Base-by-base conservation (phyloP, 2,797 vertebrate genomes). In the Crypturellus tataupa region DNA sequence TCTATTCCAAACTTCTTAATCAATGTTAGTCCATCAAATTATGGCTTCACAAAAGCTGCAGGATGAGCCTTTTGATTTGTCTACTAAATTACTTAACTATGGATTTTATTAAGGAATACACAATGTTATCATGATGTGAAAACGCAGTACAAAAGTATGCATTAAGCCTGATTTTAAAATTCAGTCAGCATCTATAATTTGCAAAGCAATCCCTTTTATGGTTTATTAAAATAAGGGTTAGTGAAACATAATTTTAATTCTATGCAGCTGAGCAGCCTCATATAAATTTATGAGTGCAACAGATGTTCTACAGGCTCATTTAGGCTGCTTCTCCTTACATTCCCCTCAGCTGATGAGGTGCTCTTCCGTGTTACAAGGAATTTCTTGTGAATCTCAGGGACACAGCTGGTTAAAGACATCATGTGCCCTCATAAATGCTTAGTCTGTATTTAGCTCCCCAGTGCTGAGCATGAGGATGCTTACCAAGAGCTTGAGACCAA, bases 241-340 rank as follows among this genome's bases (percentile, higher is more conserved):
- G 75, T 88, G 89, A 96, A 97, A 95, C 89, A 73, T 89, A 80
- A 91, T 93, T 97, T 96, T 95, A 91, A 94, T 97, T 96, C 85
- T 80, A 33, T 83, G 71, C 88, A 97, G 94, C 93, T 96, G 87
- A 96, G 93, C 62, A 87, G 78, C 83, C 90, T 95, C 87, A 91
- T 94, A 94, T 89, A 94, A 94, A 94, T 96, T 97, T 94, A 96
- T 90, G 90, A 96, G 81, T 80, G 71, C 67, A 96, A 95, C 97
- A 97, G 96, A 97, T 97, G 96, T 96, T 93, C 93, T 92, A 51
- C 60, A 83, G 92, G 60, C 91, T 93, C 82, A 92, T 93, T 97
- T 88, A 84, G 58, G 80, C n/a, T 6, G 1, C 89, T 94, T 89
- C 82, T 94, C 69, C 91, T 94, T 94, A 81, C 94, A 97, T 94